These are phyloP conservation scores for Isotomurus palustris DNA, from an alignment of 2,888 invertebrate species.

Conservation along the genomic window DNA sequence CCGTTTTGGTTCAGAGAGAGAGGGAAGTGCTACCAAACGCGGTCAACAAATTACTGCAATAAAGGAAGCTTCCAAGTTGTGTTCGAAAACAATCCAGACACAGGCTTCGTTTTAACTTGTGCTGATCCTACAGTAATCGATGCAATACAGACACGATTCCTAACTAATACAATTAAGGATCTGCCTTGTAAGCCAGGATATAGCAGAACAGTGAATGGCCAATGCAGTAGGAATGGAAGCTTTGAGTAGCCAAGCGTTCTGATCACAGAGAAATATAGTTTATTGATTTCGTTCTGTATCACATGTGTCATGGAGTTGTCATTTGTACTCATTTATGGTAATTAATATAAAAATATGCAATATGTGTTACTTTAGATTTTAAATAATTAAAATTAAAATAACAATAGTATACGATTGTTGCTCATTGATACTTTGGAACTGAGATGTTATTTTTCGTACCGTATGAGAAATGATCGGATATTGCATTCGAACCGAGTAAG, in stretches of 20 bases:
- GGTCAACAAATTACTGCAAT: neutral
- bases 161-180: slow-evolving; percentile 6
- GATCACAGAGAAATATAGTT: too few relatives aligned
- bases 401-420: too few relatives aligned
- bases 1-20: slow-evolving; percentile 19
- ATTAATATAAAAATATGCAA: too few relatives aligned
- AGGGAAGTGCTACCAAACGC: slow-evolving; percentile 25
- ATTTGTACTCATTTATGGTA: neutral
- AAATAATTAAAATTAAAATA: too few relatives aligned
- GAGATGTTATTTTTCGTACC: too few relatives aligned
- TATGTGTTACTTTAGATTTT: too few relatives aligned
- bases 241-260: slow-evolving; percentile 13
- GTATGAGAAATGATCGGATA: too few relatives aligned
- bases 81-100: neutral
- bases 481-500: too few relatives aligned
- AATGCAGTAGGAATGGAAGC: slow-evolving; percentile 14
- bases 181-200: slow-evolving; percentile 25
- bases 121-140: too few relatives aligned
- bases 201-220: slow-evolving; percentile 27
- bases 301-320: too few relatives aligned
- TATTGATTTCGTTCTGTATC: too few relatives aligned
- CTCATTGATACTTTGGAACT: too few relatives aligned
- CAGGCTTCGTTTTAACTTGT: neutral
- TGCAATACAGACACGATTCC: neutral
- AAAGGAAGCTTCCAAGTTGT: slow-evolving; percentile 10